Conservation (phyloP, 2,113 vertebrate species). For the Poeciliopsis prolifica region DNA sequence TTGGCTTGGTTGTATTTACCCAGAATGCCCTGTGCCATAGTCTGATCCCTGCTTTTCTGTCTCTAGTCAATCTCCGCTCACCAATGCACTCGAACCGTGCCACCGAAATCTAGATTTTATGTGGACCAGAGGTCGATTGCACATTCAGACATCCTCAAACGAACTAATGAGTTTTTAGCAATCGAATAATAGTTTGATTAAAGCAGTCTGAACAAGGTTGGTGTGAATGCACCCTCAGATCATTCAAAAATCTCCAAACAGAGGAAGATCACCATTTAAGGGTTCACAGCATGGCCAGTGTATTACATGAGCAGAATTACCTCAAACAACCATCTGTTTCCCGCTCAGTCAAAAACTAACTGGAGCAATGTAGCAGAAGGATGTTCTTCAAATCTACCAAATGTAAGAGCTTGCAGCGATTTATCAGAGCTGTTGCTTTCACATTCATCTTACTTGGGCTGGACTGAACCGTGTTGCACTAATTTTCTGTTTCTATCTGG, state of each 20-base stretch:
- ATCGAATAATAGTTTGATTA: too few relatives aligned
- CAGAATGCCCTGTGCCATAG: too few relatives aligned
- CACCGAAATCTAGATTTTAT: too few relatives aligned
- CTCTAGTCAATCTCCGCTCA: too few relatives aligned
- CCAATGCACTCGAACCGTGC: too few relatives aligned
- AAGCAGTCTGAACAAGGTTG: too few relatives aligned
- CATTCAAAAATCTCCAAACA: background rate
- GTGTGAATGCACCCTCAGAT: too few relatives aligned
- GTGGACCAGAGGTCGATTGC: too few relatives aligned
- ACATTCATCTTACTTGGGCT: background rate
- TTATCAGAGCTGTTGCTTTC: background rate
- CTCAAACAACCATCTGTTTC: background rate
- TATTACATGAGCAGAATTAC: slow-evolving; percentile 5
- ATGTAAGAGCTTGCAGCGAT: background rate
- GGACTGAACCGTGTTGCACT: background rate
- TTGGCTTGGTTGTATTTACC: too few relatives aligned
- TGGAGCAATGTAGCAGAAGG: background rate
- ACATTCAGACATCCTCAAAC: too few relatives aligned
- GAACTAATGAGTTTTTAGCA: too few relatives aligned
- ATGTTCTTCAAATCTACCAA: slow-evolving; percentile 5
- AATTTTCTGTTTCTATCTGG: background rate
- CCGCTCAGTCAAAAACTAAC: background rate
- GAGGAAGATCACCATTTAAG: slow-evolving; percentile 5
- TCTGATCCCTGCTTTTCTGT: too few relatives aligned
- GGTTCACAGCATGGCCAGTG: background rate